A percentile compares a stretch with the other conserved stretches of the same genome.
These are phyloP conservation scores for Diabrotica balteata DNA, from an alignment of 2,888 invertebrate genomes.

Conservation along the genomic window DNA sequence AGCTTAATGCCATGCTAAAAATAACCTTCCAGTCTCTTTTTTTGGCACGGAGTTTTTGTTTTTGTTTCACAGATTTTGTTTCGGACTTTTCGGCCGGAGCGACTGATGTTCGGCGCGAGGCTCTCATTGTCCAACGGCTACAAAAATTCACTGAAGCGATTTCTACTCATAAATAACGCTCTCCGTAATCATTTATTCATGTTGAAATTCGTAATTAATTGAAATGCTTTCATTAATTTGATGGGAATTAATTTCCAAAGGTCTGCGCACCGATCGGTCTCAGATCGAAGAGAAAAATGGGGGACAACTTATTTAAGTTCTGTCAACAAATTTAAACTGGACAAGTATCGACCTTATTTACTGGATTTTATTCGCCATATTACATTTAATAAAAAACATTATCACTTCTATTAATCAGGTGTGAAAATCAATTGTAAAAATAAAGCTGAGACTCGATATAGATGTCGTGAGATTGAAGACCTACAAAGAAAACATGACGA, in stretches of 20 bases:
- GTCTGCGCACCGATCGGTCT: background rate
- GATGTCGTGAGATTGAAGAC: too few species aligned
- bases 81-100: background rate
- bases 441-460: too few species aligned
- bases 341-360: too few species aligned
- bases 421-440: too few species aligned
- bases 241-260: constrained; percentile 1
- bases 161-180: background rate
- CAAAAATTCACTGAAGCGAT: background rate
- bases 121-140: background rate
- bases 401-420: too few species aligned
- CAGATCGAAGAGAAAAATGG: background rate
- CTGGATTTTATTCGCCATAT: too few species aligned
- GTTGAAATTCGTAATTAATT: constrained; percentile 12
- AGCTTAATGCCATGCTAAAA: too few species aligned
- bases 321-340: too few species aligned
- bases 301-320: background rate
- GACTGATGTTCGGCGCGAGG: too few species aligned
- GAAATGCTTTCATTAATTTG: constrained; percentile 1
- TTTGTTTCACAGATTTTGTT: constrained; percentile 12
- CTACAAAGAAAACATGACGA: too few species aligned
- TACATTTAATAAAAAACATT: too few species aligned
- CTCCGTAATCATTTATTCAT: constrained; percentile 12
- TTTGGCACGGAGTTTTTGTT: constrained; percentile 2
- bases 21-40: background rate